These are phyloP conservation scores for Paramormyrops hopkinsi DNA, from an alignment of 2,797 vertebrate species.

Conservation along the genomic window DNA sequence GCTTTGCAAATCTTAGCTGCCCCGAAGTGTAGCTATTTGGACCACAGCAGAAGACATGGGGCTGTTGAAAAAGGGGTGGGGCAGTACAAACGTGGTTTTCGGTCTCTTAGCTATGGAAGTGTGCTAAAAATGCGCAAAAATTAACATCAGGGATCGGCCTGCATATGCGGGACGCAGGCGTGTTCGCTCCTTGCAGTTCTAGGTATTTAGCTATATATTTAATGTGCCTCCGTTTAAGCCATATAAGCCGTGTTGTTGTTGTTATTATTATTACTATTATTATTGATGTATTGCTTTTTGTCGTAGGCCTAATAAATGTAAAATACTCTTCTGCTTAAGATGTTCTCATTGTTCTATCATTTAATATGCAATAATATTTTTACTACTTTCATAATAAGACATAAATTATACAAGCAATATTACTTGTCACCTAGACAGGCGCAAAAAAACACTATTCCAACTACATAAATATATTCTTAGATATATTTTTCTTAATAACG, in stretches of 20 bases:
- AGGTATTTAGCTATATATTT: neutral
- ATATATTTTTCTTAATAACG: neutral
- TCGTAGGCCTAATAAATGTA: neutral
- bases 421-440: neutral
- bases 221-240: neutral
- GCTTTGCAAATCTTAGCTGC: neutral
- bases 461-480: neutral
- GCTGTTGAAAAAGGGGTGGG: neutral
- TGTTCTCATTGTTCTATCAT: neutral
- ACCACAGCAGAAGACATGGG: neutral
- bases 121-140: neutral
- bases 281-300: neutral
- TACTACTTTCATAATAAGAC: neutral
- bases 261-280: neutral
- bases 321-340: neutral
- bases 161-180: neutral
- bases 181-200: neutral
- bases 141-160: neutral
- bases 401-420: neutral
- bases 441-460: neutral
- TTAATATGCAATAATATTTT: neutral
- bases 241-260: neutral
- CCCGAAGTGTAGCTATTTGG: neutral
- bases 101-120: neutral
- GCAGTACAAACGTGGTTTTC: neutral